Evolutionary conservation across 2,113 vertebrate genomes (phyloP).

Genomic region (Pomatorhinus ruficollis): DNA sequence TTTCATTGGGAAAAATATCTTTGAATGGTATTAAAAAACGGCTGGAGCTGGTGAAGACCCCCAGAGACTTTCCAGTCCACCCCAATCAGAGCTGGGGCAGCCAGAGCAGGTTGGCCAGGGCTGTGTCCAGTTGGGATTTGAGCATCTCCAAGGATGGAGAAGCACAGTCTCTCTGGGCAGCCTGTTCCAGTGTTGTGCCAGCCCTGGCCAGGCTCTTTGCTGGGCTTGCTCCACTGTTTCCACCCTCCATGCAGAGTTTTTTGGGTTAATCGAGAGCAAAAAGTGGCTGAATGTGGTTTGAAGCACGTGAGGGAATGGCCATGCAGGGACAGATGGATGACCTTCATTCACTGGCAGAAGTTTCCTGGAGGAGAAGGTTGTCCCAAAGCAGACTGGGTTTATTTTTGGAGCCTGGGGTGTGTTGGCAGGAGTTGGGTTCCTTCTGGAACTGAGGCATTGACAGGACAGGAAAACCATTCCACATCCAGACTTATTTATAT

Average conservation of each 20-base stretch:
- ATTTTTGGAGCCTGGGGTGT: neutral
- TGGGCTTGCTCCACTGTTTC: accelerated
- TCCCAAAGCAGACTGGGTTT: neutral
- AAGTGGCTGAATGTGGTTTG: accelerated
- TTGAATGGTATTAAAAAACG: neutral
- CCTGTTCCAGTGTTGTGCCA: neutral
- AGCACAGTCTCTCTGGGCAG: accelerated
- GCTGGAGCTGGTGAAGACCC: neutral
- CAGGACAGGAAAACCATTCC: neutral
- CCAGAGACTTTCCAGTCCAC: neutral
- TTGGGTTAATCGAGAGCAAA: neutral
- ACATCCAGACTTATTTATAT: neutral
- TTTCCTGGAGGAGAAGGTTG: neutral
- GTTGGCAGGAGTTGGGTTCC: neutral
- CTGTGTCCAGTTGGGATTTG: neutral
- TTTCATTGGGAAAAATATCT: neutral
- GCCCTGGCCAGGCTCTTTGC: neutral
- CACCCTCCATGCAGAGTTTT: neutral
- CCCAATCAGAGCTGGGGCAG: neutral
- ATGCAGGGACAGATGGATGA: neutral
- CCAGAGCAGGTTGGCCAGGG: neutral
- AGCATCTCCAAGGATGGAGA: neutral
- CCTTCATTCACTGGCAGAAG: neutral
- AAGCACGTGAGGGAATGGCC: neutral
- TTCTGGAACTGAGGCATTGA: neutral